A percentile compares a stretch with the other conserved stretches of the same genome.
phyloP scores from a whole-genome alignment of 1,140 invertebrate genomes.

The Acromyrmex charruanus region DNA sequence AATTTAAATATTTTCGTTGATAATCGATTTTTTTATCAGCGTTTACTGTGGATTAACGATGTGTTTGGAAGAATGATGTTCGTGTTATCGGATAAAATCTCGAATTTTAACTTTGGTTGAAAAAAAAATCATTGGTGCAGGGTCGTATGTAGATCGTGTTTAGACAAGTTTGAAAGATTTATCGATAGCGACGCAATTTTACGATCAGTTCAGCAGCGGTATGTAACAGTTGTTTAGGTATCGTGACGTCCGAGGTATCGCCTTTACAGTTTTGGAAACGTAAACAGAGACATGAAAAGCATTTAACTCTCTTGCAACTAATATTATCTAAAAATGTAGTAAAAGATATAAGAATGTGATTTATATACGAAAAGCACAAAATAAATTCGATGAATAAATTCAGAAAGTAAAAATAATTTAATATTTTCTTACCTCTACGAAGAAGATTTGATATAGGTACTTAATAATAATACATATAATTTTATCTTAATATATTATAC shows the following conservation, averaged over 20 bases:
- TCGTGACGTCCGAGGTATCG: slow-evolving; percentile 45
- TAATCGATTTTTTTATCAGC: slow-evolving; percentile 7
- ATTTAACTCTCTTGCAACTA: neutral
- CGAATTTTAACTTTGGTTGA: neutral
- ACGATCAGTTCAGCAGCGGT: slow-evolving; percentile 58
- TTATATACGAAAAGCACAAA: neutral
- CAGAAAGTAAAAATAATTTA: neutral
- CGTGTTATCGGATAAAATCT: slow-evolving; percentile 17
- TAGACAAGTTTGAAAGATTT: slow-evolving; percentile 80
- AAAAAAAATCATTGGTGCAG: slow-evolving; percentile 48
- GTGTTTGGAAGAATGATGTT: slow-evolving; percentile 13
- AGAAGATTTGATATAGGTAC: neutral
- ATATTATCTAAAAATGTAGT: neutral
- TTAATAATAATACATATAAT: neutral
- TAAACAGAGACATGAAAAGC: neutral
- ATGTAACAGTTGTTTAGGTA: slow-evolving; percentile 63
- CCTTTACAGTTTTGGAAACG: slow-evolving; percentile 51
- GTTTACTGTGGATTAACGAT: neutral
- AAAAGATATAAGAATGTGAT: neutral
- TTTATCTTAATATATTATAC: neutral
- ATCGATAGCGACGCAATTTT: slow-evolving; percentile 75
- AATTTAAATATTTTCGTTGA: slow-evolving; percentile 3
- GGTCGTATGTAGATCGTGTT: slow-evolving; percentile 76
- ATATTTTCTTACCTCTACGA: neutral
- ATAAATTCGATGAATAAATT: too few relatives aligned